Base-by-base conservation (phyloP, 2,113 vertebrate species). In the Australoheros scitulus region DNA sequence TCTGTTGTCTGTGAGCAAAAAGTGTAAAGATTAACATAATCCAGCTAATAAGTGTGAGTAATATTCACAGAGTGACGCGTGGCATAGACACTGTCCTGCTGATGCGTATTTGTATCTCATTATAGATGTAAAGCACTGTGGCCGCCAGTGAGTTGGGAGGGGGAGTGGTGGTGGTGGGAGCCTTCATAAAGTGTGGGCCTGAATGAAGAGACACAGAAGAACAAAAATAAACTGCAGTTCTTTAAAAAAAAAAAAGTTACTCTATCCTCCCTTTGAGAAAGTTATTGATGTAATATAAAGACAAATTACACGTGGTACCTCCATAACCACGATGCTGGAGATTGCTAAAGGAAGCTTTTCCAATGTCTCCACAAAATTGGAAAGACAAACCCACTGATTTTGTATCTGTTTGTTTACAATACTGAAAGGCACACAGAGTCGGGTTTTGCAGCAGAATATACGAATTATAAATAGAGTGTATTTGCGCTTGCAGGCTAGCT, bases 1-100 rank as follows among this genome's bases (percentile, higher is more conserved):
- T 93, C 92, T 94, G 93, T 95, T 95, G 94, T 94, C 93, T 95
- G 94, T 90, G 94, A 91, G 93, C 93, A 93, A 89, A 83, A 92
- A 91, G 94, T 94, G 93, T 94, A 93, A 93, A 94, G 94, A 95
- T 95, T 95, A 95, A 94, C 94, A 95, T 95, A 95, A 95, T 94
- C 91, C 92, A 91, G 93, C 93, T 95, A 94, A 94, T 95, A 94
- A 94, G 92, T 94, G 92, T 94, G 93, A 94, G 93, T 94, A 93
- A 95, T 94, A 94, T 94, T 94, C 93, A 94, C 94, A 94, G 92
- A 93, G 93, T 90, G 93, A 93, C 94, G 88, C 91, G 93, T 95
- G 94, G 93, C 93, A 80, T 89, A 91, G 91, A 92, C 93, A 93
- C 93, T 87, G 93, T 93, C 94, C 93, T 92, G 93, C 93, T 94